Percentiles rank a stretch among this genome's conserved stretches.
These are phyloP conservation scores for Trachelus troglodyta DNA, from an alignment of 2,888 invertebrate species.

Conservation along the genomic window DNA sequence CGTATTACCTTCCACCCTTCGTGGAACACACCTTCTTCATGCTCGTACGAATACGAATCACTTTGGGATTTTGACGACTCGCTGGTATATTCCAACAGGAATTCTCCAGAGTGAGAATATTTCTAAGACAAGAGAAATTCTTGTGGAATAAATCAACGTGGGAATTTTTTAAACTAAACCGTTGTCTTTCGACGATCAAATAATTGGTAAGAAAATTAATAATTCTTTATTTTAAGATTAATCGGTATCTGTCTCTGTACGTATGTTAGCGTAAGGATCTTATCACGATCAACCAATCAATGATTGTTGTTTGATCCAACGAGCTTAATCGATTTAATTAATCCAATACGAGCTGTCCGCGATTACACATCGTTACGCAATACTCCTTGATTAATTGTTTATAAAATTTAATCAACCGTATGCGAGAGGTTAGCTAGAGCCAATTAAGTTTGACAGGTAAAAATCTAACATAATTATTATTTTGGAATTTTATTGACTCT, in stretches of 20 bases:
- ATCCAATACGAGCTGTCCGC: neutral
- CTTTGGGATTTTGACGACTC: neutral
- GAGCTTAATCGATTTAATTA: neutral
- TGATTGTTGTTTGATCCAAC: neutral
- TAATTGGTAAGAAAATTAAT: neutral
- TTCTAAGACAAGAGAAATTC: neutral
- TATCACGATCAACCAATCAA: neutral
- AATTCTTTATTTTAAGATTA: neutral
- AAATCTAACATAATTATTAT: neutral
- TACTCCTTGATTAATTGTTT: neutral
- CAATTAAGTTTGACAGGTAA: neutral
- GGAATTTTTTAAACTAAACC: too few species aligned
- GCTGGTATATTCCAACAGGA: neutral
- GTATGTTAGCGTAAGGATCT: neutral
- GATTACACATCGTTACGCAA: neutral
- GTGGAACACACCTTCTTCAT: conserved; percentile 23
- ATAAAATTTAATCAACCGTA: neutral
- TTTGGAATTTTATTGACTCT: neutral
- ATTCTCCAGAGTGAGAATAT: neutral
- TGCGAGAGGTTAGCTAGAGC: neutral
- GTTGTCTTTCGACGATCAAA: neutral
- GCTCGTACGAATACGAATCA: conserved; percentile 41
- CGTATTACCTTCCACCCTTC: conserved; percentile 44
- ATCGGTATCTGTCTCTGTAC: neutral
- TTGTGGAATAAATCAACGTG: neutral